Conservation (phyloP, 2,797 vertebrate species). For the Amphiprion clarkii region DNA sequence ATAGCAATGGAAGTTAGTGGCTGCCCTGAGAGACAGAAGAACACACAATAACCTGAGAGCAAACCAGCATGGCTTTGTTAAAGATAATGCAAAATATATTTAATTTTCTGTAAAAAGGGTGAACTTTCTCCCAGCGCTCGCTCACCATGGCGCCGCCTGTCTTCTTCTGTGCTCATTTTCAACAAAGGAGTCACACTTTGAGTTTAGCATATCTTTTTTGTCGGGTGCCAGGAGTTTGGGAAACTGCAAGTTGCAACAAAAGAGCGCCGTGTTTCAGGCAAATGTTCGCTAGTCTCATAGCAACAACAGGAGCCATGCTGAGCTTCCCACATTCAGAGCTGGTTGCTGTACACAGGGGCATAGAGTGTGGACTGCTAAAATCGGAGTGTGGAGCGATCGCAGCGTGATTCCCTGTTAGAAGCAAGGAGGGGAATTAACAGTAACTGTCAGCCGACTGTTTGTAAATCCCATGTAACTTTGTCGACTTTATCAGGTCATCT, state of each 20-base stretch:
- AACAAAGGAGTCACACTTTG: constrained; percentile 32
- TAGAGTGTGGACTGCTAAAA: constrained; percentile 33
- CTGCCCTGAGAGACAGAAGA: not conserved
- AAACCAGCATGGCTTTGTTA: not conserved
- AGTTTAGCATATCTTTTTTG: constrained; percentile 20
- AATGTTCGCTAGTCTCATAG: constrained; percentile 57
- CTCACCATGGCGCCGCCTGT: constrained; percentile 8
- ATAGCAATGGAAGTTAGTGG: not conserved
- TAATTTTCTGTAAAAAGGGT: constrained; percentile 3
- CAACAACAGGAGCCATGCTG: constrained; percentile 61
- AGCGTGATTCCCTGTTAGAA: constrained; percentile 3
- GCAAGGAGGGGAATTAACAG: constrained; percentile 18
- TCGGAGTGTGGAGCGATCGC: constrained; percentile 14
- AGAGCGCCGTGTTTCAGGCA: constrained; percentile 26
- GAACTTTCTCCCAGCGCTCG: constrained; percentile 3
- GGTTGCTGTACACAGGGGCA: constrained; percentile 20
- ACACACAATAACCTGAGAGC: not conserved
- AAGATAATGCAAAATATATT: constrained; percentile 4
- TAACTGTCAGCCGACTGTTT: not conserved
- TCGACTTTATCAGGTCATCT: constrained; percentile 24
- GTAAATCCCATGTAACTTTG: constrained; percentile 2
- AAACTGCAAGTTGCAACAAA: constrained; percentile 34
- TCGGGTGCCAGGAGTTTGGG: constrained; percentile 30
- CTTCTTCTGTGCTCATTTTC: constrained; percentile 27
- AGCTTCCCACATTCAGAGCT: constrained; percentile 42